Conservation (phyloP, 92 coral and sea anemone species). For the Galaxea fascicularis region DNA sequence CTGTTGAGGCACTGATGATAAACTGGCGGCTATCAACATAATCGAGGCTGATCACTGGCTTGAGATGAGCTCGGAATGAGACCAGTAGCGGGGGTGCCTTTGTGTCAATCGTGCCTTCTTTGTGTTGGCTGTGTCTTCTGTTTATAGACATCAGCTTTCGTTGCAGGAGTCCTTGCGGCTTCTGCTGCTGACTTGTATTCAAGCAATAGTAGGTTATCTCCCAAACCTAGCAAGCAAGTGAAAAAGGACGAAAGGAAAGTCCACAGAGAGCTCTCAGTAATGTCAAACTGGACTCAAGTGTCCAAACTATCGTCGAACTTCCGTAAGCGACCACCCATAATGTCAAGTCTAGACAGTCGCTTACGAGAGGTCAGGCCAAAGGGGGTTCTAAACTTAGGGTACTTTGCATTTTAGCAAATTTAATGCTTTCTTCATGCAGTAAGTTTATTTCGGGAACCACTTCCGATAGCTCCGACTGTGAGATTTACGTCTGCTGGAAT, state of each 20-base stretch:
- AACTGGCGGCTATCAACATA: slow-evolving; percentile 72
- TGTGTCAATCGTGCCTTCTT: slow-evolving; percentile 34
- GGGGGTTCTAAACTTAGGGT: no score
- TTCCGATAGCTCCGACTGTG: no score
- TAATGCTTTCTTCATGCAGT: no score
- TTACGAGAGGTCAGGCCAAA: no score
- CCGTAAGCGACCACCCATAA: no score
- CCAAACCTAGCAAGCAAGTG: slow-evolving; percentile 68
- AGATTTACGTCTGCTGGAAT: no score
- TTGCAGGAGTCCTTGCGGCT: slow-evolving; percentile 5
- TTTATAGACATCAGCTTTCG: slow-evolving; percentile 5
- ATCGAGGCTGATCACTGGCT: slow-evolving; percentile 80
- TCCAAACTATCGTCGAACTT: no score
- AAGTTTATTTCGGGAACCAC: no score
- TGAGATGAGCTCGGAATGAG: slow-evolving; percentile 84
- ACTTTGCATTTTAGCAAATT: no score
- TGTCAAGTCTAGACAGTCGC: no score
- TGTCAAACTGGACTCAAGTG: no score
- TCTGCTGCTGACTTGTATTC: slow-evolving; percentile 46
- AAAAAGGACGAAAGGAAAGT: not conserved
- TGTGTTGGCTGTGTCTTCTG: slow-evolving; percentile 13
- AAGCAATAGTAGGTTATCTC: slow-evolving; percentile 76
- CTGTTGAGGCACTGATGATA: slow-evolving; percentile 87
- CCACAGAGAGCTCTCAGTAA: no score
- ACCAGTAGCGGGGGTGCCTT: slow-evolving; percentile 77